These are phyloP conservation scores for Saccopteryx leptura DNA, from an alignment of 2,113 vertebrate genomes.

Conservation along the genomic window DNA sequence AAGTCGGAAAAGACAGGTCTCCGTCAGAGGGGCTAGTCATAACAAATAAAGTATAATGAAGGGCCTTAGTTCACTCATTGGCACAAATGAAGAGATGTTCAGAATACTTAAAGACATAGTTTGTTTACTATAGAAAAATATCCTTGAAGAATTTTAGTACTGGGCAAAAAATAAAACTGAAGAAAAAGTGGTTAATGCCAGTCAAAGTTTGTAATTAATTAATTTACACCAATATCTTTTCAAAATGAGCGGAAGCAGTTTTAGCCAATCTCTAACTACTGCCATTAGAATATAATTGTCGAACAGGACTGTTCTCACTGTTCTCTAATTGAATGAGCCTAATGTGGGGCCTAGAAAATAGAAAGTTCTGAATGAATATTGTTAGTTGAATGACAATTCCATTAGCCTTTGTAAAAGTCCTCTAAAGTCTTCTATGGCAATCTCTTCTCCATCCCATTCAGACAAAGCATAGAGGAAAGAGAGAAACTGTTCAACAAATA, in stretches of 20 bases:
- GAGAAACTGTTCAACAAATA: neutral
- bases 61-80: neutral
- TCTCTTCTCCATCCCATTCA: neutral
- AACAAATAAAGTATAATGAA: neutral
- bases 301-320: neutral
- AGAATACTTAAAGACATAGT: neutral
- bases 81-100: conserved; percentile 12
- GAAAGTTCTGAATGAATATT: neutral
- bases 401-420: neutral
- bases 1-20: neutral
- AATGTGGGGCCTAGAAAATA: neutral
- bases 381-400: neutral
- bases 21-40: neutral
- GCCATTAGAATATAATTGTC: neutral
- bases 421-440: neutral
- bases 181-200: conserved; percentile 1
- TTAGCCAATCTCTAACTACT: neutral
- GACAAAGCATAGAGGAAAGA: neutral
- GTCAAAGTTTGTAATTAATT: neutral
- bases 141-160: neutral
- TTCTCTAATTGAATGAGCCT: conserved; percentile 7
- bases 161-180: neutral
- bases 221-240: conserved; percentile 37
- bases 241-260: conserved; percentile 29
- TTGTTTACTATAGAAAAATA: neutral